Evolutionary conservation across 2,113 vertebrate species (phyloP).

Genomic region (Larimichthys polyactis): DNA sequence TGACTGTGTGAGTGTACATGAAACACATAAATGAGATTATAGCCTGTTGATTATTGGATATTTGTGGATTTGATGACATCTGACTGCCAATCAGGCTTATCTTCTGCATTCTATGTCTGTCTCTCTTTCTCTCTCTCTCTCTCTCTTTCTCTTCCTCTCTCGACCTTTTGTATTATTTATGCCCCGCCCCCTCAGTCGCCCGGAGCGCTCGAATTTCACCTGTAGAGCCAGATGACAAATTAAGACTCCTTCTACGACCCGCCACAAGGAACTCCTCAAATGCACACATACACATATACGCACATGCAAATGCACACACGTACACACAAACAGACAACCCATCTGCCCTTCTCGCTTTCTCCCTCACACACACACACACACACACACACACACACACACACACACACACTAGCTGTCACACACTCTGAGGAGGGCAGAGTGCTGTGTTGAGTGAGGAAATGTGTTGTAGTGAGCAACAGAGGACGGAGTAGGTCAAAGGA

Average conservation of each 20-base stretch:
- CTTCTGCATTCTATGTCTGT: conserved; percentile 35
- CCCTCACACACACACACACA: conserved; percentile 21
- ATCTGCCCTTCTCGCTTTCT: conserved; percentile 37
- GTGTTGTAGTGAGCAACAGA: conserved; percentile 62
- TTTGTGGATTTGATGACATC: conserved; percentile 27
- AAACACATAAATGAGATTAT: background rate
- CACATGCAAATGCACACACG: conserved; percentile 13
- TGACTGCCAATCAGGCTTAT: conserved; percentile 43
- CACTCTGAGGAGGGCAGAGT: conserved; percentile 65
- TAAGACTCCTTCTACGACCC: conserved; percentile 77
- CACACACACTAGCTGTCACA: conserved; percentile 41
- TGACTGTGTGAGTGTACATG: background rate
- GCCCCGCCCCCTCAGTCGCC: conserved; percentile 76
- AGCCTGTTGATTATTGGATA: conserved; percentile 7
- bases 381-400: conserved; percentile 9
- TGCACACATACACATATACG: conserved; percentile 33
- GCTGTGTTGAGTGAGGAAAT: conserved; percentile 65
- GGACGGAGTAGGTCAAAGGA: conserved; percentile 61
- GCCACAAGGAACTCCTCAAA: conserved; percentile 65
- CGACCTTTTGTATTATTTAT: conserved; percentile 82
- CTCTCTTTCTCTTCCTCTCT: conserved; percentile 51
- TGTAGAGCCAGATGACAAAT: conserved; percentile 81
- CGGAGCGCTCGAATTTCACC: conserved; percentile 75
- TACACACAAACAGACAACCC: conserved; percentile 33
- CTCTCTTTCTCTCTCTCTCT: conserved; percentile 34